Conservation (phyloP, 2,113 vertebrate genomes). For the Petrocephalus zakoni region DNA sequence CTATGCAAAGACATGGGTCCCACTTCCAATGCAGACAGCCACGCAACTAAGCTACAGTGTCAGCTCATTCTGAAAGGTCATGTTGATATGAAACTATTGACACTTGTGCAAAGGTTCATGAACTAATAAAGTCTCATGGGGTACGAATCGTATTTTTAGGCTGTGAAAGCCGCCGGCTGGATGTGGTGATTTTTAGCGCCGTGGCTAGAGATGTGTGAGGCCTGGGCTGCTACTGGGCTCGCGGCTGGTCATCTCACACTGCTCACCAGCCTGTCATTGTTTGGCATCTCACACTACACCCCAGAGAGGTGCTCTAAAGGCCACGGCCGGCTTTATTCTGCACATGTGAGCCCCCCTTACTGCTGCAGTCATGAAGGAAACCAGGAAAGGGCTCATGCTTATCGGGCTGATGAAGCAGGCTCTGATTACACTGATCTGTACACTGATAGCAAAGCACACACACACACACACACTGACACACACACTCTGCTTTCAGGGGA, state of each 20-base stretch:
- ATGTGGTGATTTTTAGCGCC: conserved; percentile 26
- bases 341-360: background rate
- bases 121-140: conserved; percentile 55
- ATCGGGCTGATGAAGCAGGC: background rate
- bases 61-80: conserved; percentile 68
- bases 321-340: background rate
- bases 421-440: background rate
- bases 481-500: background rate
- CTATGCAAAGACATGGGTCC: conserved; percentile 52
- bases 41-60: conserved; percentile 44
- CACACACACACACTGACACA: background rate
- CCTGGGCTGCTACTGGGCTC: background rate
- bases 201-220: background rate
- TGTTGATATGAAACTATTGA: conserved; percentile 57
- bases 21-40: conserved; percentile 49
- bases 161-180: conserved; percentile 40
- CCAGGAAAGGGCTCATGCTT: background rate
- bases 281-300: background rate
- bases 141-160: conserved; percentile 54
- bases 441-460: background rate
- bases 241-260: background rate
- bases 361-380: background rate
- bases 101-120: conserved; percentile 42
- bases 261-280: background rate
- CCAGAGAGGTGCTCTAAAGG: background rate